Base-by-base conservation (phyloP, 1,140 invertebrate genomes). In the Caenorhabditis brenneri region DNA sequence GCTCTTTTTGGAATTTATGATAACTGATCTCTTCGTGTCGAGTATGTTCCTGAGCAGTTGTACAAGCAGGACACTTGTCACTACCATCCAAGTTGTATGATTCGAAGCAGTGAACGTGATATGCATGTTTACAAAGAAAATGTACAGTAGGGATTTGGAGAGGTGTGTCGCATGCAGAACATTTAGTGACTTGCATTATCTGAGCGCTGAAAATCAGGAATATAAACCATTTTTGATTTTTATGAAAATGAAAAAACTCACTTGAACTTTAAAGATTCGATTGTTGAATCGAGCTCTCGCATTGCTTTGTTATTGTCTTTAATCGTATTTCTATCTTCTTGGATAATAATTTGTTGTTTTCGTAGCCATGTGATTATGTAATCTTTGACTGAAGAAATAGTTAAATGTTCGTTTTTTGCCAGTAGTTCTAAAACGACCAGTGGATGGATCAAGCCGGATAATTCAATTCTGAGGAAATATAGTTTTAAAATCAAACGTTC, bases 361-460 rank as follows among this genome's bases (percentile, higher is more conserved):
- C 88, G 79, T n/a, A 90, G 83, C 89, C 89, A 90, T 15, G 84
- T 60, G 22, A 87, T 79, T 15, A 90, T 79, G 78, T 88, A 90
- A 24, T 88, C 87, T 53, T 85, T 84, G 6, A 90, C 60, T 36
- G 88, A 84, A 22, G 79, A 90, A 16, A 90, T 65, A 19, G 83
- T 82, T 7, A 90, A 58, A 6, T 74, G 58, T 36, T 87, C 74
- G 55, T 87, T 90, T 19, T 87, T 58, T 9, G 89, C 86, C 7
- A 90, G 80, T 31, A 91, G 88, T 79, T 90, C 88, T 24, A 91
- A 53, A 19, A 90, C 89, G 19, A 91, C 81, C 2, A 91, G 80
- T 16, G 89, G 89, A 53, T 88, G 88, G 4, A 91, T 46, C 33
- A 65, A 79, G 2, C 90, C 82, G 12, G 85, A 53, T 33, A 24